These are phyloP conservation scores for Ochropleura leucogaster DNA, from an alignment of 2,888 invertebrate species.

Conservation along the genomic window DNA sequence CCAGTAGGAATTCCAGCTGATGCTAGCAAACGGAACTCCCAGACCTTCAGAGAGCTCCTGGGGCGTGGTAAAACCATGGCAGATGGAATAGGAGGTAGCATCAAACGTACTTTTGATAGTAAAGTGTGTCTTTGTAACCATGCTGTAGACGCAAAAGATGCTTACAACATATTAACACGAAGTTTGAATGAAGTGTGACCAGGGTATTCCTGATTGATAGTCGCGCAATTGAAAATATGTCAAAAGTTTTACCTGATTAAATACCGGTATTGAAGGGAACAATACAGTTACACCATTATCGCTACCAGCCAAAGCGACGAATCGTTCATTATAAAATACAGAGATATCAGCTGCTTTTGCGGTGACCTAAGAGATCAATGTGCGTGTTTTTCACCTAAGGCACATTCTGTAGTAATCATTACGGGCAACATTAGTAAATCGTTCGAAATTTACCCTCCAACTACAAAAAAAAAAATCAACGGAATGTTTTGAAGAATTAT, in stretches of 20 bases:
- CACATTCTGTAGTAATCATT: conserved; percentile 10
- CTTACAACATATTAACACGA: conserved; percentile 11
- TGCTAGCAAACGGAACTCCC: too few relatives aligned
- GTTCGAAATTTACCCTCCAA: neutral
- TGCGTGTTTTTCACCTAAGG: conserved; percentile 11
- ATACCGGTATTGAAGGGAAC: conserved; percentile 10
- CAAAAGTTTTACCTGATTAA: conserved; percentile 11
- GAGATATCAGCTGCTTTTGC: conserved; percentile 8
- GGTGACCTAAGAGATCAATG: conserved; percentile 12
- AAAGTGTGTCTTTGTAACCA: conserved; percentile 9
- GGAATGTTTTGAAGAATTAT: neutral
- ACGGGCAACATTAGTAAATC: neutral
- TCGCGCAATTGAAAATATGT: conserved; percentile 8
- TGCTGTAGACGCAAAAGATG: conserved; percentile 16
- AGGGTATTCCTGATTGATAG: conserved; percentile 17
- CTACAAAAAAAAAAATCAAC: neutral
- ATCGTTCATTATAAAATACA: conserved; percentile 13
- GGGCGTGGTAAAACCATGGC: too few relatives aligned
- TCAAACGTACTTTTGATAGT: too few relatives aligned
- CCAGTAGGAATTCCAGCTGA: too few relatives aligned
- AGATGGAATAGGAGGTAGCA: too few relatives aligned
- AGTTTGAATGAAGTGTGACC: conserved; percentile 6
- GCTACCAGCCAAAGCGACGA: conserved; percentile 6
- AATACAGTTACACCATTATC: conserved; percentile 14
- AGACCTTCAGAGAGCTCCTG: too few relatives aligned